A percentile compares a stretch with the other conserved stretches of the same genome.
These are phyloP conservation scores for Gambusia affinis DNA, from an alignment of 2,113 vertebrate species.

Conservation along the genomic window DNA sequence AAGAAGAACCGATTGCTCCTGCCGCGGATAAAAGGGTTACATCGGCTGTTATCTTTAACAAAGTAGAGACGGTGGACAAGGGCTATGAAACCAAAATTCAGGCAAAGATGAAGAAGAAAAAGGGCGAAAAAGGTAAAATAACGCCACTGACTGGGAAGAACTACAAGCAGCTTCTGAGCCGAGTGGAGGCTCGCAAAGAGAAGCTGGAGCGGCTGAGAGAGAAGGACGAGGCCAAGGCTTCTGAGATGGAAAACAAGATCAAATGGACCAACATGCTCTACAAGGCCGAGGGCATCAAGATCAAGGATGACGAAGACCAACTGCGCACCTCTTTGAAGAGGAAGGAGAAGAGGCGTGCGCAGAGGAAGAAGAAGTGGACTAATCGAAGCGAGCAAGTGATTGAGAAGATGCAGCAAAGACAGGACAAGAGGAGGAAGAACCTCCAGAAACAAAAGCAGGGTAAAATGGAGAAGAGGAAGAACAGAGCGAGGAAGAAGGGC, in stretches of 20 bases:
- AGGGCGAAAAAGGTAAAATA: constrained; percentile 84
- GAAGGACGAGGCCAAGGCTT: constrained; percentile 83
- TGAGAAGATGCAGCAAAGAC: constrained; percentile 88
- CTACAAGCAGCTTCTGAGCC: constrained; percentile 91
- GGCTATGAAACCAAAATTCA: constrained; percentile 75
- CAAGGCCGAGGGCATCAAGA: constrained; percentile 90
- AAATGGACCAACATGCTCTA: constrained; percentile 92
- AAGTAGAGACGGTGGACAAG: constrained; percentile 81
- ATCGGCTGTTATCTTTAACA: constrained; percentile 86
- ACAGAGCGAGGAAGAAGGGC: constrained; percentile 87
- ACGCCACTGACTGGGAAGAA: constrained; percentile 91
- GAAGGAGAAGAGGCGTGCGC: constrained; percentile 84
- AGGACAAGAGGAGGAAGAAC: constrained; percentile 89
- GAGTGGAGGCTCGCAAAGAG: constrained; percentile 83
- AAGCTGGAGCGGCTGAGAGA: constrained; percentile 86
- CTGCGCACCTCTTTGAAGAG: constrained; percentile 86
- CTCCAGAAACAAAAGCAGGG: constrained; percentile 82
- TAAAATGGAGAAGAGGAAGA: constrained; percentile 84
- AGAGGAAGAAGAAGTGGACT: constrained; percentile 83
- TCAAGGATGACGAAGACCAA: constrained; percentile 86
- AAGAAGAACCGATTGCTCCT: constrained; percentile 16
- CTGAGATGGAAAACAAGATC: constrained; percentile 85
- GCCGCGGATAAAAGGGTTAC: constrained; percentile 50
- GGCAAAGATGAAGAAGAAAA: constrained; percentile 83
- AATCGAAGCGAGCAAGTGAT: constrained; percentile 79